Evolutionary conservation across 2,888 invertebrate genomes (phyloP).

Genomic region (Coelogynopora nodosa): DNA sequence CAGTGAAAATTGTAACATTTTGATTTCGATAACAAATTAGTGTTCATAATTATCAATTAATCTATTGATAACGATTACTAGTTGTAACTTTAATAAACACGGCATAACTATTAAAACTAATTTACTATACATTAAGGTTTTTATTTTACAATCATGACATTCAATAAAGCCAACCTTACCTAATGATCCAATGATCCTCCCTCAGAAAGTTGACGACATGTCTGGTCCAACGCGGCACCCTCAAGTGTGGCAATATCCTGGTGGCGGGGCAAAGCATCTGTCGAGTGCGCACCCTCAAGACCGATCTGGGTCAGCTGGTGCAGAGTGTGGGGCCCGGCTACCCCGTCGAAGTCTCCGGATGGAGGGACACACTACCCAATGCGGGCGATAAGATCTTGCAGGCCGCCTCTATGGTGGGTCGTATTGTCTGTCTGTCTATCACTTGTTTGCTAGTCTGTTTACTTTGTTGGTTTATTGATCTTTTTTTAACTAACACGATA

Average conservation of each 20-base stretch:
- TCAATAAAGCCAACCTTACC: too few relatives aligned
- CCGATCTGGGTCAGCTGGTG: conserved; percentile 71
- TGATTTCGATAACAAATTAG: too few relatives aligned
- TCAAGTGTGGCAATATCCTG: conserved; percentile 73
- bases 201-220: conserved; percentile 71
- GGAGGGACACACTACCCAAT: conserved; percentile 76
- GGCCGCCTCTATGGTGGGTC: conserved; percentile 69
- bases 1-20: too few relatives aligned
- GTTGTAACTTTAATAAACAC: too few relatives aligned
- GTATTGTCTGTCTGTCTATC: background rate
- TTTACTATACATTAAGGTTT: conserved; percentile 9
- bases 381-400: conserved; percentile 84
- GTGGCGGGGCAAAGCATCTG: conserved; percentile 70
- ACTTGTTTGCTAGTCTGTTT: background rate
- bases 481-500: too few relatives aligned
- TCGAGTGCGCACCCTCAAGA: conserved; percentile 71
- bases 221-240: conserved; percentile 77
- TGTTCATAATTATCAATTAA: too few relatives aligned
- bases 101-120: too few relatives aligned
- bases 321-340: conserved; percentile 73
- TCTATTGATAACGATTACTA: too few relatives aligned
- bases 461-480: too few relatives aligned
- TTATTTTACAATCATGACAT: too few relatives aligned
- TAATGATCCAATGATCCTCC: background rate
- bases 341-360: conserved; percentile 82